Evolutionary conservation across 2,888 invertebrate genomes (phyloP).

Genomic region (Trissolcus brochymenae): DNA sequence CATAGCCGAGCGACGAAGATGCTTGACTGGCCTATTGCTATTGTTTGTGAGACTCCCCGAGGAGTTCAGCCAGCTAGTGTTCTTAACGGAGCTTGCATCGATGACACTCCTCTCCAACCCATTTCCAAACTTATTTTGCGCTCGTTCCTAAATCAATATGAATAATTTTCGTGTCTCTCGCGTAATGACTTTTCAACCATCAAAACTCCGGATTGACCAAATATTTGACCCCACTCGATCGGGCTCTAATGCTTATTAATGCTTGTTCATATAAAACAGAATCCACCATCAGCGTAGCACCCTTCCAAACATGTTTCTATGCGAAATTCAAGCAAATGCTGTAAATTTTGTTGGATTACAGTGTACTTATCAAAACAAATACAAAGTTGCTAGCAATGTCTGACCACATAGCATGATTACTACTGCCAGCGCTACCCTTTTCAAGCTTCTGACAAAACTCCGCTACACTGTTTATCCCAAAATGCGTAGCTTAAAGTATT

Average conservation of each 20-base stretch:
- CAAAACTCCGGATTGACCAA: background rate
- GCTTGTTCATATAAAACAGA: conserved; percentile 10
- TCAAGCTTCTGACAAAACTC: conserved; percentile 43
- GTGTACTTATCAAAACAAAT: conserved; percentile 35
- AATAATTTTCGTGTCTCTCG: conserved; percentile 25
- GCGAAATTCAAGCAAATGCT: conserved; percentile 17
- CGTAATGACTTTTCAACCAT: conserved; percentile 23
- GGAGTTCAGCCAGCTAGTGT: conserved; percentile 59
- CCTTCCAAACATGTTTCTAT: conserved; percentile 17
- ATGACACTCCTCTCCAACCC: conserved; percentile 67
- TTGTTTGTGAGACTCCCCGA: conserved; percentile 68
- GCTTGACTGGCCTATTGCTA: conserved; percentile 68
- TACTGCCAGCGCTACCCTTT: conserved; percentile 48
- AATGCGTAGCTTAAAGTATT: conserved; percentile 23
- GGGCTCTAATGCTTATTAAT: too few relatives aligned
- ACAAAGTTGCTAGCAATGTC: conserved; percentile 31
- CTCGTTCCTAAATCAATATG: conserved; percentile 36
- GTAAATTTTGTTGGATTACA: conserved; percentile 39
- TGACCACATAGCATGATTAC: conserved; percentile 46
- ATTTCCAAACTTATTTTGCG: conserved; percentile 56
- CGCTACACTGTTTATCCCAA: conserved; percentile 21
- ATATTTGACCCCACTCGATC: too few relatives aligned
- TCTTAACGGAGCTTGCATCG: conserved; percentile 64
- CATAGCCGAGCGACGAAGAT: conserved; percentile 50
- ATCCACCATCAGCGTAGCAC: conserved; percentile 8